A percentile compares a stretch with the other conserved stretches of the same genome.
These are phyloP conservation scores for Caenorhabditis briggsae DNA, from an alignment of 1,140 invertebrate species.

Conservation along the genomic window DNA sequence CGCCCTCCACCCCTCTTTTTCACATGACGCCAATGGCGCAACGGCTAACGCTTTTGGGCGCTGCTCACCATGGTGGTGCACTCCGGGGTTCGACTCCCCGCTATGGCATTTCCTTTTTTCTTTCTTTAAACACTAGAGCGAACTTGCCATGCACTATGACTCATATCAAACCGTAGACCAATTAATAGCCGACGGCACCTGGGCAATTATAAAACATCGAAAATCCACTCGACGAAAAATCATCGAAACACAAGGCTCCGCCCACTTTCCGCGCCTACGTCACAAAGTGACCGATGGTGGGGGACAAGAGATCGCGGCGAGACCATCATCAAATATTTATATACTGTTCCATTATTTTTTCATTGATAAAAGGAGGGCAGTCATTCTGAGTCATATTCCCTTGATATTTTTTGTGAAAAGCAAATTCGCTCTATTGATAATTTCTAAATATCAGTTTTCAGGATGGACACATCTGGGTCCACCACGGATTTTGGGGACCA, in stretches of 20 bases:
- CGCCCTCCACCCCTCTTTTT: too few species aligned
- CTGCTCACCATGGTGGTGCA: too few species aligned
- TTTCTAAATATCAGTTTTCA: not conserved
- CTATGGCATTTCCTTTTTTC: too few species aligned
- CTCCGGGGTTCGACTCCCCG: too few species aligned
- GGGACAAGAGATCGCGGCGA: slow-evolving; percentile 3
- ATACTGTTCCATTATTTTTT: not conserved
- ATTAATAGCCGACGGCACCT: too few species aligned
- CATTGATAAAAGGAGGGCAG: slow-evolving; percentile 16
- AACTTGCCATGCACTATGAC: not conserved
- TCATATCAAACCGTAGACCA: not conserved
- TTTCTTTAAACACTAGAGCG: too few species aligned
- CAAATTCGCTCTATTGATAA: not conserved
- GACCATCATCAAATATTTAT: slow-evolving; percentile 51
- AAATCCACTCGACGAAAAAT: slow-evolving; percentile 20
- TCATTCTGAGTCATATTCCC: not conserved
- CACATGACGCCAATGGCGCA: not conserved
- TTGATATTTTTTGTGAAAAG: not conserved
- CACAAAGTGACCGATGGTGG: slow-evolving; percentile 40
- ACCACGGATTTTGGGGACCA: slow-evolving; percentile 17
- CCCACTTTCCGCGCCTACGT: not conserved
- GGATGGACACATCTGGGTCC: slow-evolving; percentile 4
- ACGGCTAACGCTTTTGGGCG: too few species aligned
- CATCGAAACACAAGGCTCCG: slow-evolving; percentile 14
- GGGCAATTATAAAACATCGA: slow-evolving; percentile 41